Evolutionary conservation across 1,140 invertebrate genomes (phyloP), one percentile per base, ranked within the genome.

Genomic region (Alviniconcha marisindica): DNA sequence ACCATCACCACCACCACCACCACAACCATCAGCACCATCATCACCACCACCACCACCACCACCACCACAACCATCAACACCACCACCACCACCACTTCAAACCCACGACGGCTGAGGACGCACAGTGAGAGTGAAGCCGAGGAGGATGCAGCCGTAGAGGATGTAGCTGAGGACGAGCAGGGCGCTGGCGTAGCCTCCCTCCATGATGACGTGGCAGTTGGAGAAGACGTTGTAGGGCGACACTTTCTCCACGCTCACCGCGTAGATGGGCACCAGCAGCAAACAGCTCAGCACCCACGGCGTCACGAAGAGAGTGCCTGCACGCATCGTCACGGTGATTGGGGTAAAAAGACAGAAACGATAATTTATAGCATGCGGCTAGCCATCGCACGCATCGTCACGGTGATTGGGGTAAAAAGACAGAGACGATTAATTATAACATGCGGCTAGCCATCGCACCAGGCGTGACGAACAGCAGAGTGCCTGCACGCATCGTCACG

Each of bases 161-260:
- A 85, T 76, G 60, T 71, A 85, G 71, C 81, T 85, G 77, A 85
- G 71, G n/a, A 81, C 40, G 21, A 85, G 74, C 1, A 85, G 69
- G 15, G 82, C 74, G 33, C 82, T 51, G 24, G 81, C 81, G 31
- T 69, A 73, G 60, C 38, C 44, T 1, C 82, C 84, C 12, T 74
- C 84, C 42, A 81, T 81, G 21, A 80, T 44, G 40, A 83, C 82
- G 42, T 66, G 33, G 44, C 84, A 85, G 7, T 36, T 63, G 33
- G 12, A 28, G 38, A 71, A 51, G n/a, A 12, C 18, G 60, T 80
- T 69, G 78, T 80, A 80, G 14, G 24, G 21, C 10, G 78, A 77
- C 28, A 71, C 42, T 42, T 56, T 69, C 69, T 81, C 73, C 44
- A 85, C 60, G 7, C 84, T 69, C 28, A 83, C 84, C 18, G 79